Evolutionary conservation across 2,113 vertebrate genomes (phyloP), one percentile per base, ranked within the genome.

Genomic region (Xyrauchen texanus): DNA sequence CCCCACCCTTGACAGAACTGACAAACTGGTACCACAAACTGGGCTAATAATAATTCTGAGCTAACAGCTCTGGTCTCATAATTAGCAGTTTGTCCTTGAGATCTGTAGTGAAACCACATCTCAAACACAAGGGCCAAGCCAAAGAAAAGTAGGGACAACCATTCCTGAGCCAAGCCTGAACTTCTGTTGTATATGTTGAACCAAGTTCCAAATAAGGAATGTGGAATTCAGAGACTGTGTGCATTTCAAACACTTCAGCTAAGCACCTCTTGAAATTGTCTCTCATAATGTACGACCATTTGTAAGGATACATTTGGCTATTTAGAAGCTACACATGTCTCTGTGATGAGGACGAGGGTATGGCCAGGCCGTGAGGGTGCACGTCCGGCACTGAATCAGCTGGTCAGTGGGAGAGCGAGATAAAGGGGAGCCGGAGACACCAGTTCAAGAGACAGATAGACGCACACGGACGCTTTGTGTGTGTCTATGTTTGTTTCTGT

Each of bases 181-280:
- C 88, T 86, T 88, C 85, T 79, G 83, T 84, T 91, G 90, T 74
- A 87, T 88, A 82, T 88, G 79, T 85, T 90, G 83, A 88, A 82
- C 85, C 87, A 81, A 86, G 85, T 89, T 88, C 87, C 86, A 85
- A 82, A 84, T 81, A 86, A 89, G 83, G 88, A 88, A 90, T 90
- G 88, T 88, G 85, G 76, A 85, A 85, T 82, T 80, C 80, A 68
- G 83, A 83, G 68, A 8, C 63, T 45, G 51, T 64, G 21, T 1
- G 72, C 49, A 66, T 61, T 69, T 84, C 62, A 72, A 71, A 71
- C 60, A 60, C 51, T 70, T 47, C 6, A 44, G 44, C 47, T 44
- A 55, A 70, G 58, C 68, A 66, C 15, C 60, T 67, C 53, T 8
- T n/a, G 55, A 72, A 21, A 64, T 57, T 71, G 47, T 68, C 70